These are phyloP conservation scores for Psococerastis gibbosa DNA, from an alignment of 2,888 invertebrate species.

Conservation along the genomic window DNA sequence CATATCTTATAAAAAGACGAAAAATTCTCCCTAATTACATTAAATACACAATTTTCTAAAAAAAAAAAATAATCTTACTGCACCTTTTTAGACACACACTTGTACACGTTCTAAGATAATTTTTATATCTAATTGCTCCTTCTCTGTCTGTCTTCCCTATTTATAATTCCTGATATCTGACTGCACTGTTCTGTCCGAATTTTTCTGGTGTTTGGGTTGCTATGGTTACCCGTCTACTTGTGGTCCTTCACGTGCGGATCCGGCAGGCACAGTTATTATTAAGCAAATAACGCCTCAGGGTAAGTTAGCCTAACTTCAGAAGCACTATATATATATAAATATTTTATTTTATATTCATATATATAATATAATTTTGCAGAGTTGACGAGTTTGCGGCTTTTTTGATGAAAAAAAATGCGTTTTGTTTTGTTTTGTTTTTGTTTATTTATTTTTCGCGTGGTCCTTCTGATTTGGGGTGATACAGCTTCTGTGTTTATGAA, in stretches of 20 bases:
- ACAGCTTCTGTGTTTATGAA: too few relatives aligned
- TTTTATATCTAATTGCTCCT: conserved; percentile 14
- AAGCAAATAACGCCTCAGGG: conserved; percentile 10
- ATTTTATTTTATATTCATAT: conserved; percentile 11
- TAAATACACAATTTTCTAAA: background rate
- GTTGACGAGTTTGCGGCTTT: background rate
- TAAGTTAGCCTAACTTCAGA: background rate
- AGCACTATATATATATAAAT: conserved; percentile 3
- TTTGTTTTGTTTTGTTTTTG: too few relatives aligned
- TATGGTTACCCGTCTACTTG: too few relatives aligned
- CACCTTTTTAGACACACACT: conserved; percentile 5
- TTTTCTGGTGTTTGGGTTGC: conserved; percentile 9
- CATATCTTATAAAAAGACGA: too few relatives aligned
- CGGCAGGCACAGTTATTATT: conserved; percentile 9
- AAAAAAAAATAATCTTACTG: background rate
- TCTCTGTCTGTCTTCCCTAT: conserved; percentile 15
- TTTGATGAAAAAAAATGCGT: background rate
- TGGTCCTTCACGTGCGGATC: background rate
- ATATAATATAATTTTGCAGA: conserved; percentile 4
- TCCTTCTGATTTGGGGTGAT: too few relatives aligned
- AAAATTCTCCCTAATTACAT: too few relatives aligned
- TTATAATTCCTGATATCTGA: conserved; percentile 12
- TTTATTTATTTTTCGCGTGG: too few relatives aligned
- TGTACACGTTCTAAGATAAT: conserved; percentile 11
- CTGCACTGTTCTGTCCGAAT: conserved; percentile 9